phyloP scores from a whole-genome alignment of 2,797 vertebrate genomes.

The Lutjanus argentimaculatus region DNA sequence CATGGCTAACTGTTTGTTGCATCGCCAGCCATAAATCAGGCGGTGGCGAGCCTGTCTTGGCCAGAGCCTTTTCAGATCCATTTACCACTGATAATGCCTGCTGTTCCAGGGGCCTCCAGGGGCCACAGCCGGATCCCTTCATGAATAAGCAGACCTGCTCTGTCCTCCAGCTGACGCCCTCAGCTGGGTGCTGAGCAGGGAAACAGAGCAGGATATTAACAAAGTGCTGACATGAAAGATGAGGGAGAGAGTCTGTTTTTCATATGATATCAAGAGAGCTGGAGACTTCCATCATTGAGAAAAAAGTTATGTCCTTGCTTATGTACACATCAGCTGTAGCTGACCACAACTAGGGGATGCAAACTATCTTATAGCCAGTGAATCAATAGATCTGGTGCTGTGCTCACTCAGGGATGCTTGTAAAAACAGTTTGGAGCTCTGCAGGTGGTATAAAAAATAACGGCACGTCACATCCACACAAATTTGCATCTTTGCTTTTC shows the following conservation, averaged over 20 bases:
- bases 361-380: no score
- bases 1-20: conserved; percentile 73
- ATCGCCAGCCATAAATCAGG: conserved; percentile 74
- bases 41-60: conserved; percentile 60
- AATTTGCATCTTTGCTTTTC: no score
- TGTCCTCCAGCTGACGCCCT: conserved; percentile 53
- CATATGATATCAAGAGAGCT: background rate
- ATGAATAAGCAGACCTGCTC: conserved; percentile 75
- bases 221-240: conserved; percentile 38
- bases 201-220: conserved; percentile 6
- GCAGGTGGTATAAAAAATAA: no score
- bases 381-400: no score
- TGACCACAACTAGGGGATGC: background rate
- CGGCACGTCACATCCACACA: no score
- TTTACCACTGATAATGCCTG: conserved; percentile 80
- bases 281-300: background rate
- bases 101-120: conserved; percentile 59
- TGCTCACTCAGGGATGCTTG: no score
- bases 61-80: conserved; percentile 72
- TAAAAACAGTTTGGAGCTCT: no score
- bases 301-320: background rate
- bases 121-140: conserved; percentile 57
- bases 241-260: background rate
- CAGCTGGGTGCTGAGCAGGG: background rate
- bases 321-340: background rate